Conservation (phyloP, 2,113 vertebrate genomes). For the Dromiciops gliroides region DNA sequence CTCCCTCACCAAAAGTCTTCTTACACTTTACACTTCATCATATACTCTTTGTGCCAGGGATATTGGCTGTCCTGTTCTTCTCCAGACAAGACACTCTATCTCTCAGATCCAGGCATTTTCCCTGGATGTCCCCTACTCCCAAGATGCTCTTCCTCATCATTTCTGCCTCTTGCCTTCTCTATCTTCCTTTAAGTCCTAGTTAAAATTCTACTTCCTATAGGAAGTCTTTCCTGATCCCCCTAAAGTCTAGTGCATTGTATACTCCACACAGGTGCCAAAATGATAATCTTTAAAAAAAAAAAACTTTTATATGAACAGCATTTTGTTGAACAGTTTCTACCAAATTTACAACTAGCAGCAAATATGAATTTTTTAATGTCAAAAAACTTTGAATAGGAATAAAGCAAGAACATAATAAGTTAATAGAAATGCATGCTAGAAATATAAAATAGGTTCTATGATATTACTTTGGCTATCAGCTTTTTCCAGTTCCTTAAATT, state of each 20-base stretch:
- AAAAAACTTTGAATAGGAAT: slow-evolving; percentile 52
- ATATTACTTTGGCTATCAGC: not conserved
- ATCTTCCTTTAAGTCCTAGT: not conserved
- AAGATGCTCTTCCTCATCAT: not conserved
- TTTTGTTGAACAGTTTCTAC: slow-evolving; percentile 60
- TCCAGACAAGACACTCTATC: not conserved
- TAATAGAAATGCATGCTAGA: slow-evolving; percentile 6
- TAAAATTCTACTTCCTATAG: not conserved
- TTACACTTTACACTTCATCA: not conserved
- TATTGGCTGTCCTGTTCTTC: not conserved
- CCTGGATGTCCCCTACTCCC: not conserved
- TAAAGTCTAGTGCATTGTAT: not conserved
- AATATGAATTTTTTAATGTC: slow-evolving; percentile 57
- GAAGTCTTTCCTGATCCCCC: no score
- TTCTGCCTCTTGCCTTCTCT: not conserved
- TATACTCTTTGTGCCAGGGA: not conserved
- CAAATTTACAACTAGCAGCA: slow-evolving; percentile 59
- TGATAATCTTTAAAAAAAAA: not conserved
- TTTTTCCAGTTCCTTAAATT: slow-evolving; percentile 42
- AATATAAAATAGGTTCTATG: slow-evolving; percentile 27
- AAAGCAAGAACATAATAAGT: slow-evolving; percentile 24
- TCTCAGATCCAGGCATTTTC: not conserved
- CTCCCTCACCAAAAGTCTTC: no score
- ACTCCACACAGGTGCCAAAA: not conserved
- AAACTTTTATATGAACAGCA: slow-evolving; percentile 21